Evolutionary conservation across 1,140 invertebrate genomes (phyloP).

Genomic region (Saccostrea cuccullata): DNA sequence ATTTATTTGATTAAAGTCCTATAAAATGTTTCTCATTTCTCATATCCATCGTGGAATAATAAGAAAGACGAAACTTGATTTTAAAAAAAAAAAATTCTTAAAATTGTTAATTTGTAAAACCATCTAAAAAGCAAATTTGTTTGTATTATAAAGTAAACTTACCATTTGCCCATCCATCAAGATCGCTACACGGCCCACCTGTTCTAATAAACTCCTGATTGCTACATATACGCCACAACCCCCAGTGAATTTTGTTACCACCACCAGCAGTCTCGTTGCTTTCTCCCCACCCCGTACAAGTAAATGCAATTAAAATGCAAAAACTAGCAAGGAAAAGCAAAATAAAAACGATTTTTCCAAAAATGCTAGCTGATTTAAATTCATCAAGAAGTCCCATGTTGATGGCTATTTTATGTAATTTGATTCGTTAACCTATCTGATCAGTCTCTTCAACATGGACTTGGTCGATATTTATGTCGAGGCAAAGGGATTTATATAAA

Average conservation of each 20-base stretch:
- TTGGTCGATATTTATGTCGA: neutral
- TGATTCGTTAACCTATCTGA: neutral
- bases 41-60: no score
- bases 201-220: neutral
- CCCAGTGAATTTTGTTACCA: slow-evolving; percentile 31
- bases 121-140: no score
- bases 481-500: slow-evolving; percentile 9
- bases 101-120: no score
- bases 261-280: neutral
- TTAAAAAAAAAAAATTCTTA: no score
- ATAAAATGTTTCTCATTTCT: no score
- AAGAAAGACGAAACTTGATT: no score
- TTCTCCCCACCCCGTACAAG: slow-evolving; percentile 54
- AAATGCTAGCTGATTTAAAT: slow-evolving; percentile 50
- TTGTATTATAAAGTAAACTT: neutral
- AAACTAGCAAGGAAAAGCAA: slow-evolving; percentile 45
- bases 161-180: slow-evolving; percentile 51
- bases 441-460: neutral
- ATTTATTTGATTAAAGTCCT: no score
- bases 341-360: slow-evolving; percentile 48
- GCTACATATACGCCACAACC: slow-evolving; percentile 48
- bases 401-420: neutral
- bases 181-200: neutral
- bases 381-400: slow-evolving; percentile 47
- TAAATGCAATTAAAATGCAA: slow-evolving; percentile 48